phyloP scores from a whole-genome alignment of 2,888 invertebrate genomes.

The Lasioglossum vierecki region DNA sequence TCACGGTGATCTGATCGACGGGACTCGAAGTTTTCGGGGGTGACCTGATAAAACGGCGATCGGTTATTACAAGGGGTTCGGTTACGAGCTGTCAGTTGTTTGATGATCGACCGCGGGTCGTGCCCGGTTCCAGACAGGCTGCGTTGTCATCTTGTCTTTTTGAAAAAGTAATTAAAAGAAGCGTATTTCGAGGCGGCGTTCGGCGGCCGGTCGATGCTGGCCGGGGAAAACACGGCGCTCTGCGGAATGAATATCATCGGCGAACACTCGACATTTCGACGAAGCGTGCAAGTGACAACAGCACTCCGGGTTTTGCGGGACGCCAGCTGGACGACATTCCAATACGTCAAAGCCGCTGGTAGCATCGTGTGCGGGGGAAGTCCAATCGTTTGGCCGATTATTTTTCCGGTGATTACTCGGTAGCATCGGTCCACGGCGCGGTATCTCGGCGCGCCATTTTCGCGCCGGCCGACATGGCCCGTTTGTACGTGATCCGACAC shows the following conservation, averaged over 20 bases:
- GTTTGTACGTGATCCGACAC: slow-evolving; percentile 54
- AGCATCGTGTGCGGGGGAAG: slow-evolving; percentile 59
- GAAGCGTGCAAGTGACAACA: slow-evolving; percentile 71
- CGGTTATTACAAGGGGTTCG: neutral
- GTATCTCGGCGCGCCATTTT: slow-evolving; percentile 67
- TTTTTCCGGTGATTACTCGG: slow-evolving; percentile 70
- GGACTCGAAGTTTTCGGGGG: neutral
- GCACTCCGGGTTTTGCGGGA: slow-evolving; percentile 66
- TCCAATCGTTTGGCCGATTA: slow-evolving; percentile 64
- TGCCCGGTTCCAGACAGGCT: neutral
- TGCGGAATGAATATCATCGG: slow-evolving; percentile 65
- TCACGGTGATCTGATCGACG: neutral
- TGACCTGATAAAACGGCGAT: neutral
- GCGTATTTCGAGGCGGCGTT: neutral
- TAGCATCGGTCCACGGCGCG: slow-evolving; percentile 56
- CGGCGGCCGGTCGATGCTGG: neutral
- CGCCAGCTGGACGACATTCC: slow-evolving; percentile 65
- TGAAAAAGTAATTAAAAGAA: slow-evolving; percentile 49
- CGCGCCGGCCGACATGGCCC: slow-evolving; percentile 24
- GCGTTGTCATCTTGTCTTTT: slow-evolving; percentile 16
- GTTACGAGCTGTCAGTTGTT: slow-evolving; percentile 9
- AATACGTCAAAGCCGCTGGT: slow-evolving; percentile 63
- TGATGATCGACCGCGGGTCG: slow-evolving; percentile 10
- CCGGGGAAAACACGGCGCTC: slow-evolving; percentile 1
- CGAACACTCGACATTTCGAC: slow-evolving; percentile 62